Conservation (phyloP, 2,888 invertebrate species). For the Sarcophaga variegata region DNA sequence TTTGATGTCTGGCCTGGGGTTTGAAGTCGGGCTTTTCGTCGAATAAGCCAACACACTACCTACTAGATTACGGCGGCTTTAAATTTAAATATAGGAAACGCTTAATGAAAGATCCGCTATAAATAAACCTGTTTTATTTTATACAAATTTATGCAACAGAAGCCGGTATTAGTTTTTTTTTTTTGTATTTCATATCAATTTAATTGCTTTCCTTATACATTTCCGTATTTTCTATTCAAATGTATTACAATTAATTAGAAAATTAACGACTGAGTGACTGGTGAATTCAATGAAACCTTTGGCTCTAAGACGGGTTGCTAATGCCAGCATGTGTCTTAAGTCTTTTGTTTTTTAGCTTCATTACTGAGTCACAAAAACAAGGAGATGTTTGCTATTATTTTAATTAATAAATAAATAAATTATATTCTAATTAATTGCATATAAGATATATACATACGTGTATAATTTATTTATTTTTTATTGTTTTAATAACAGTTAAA, state of each 20-base stretch:
- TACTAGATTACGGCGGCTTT: too few relatives aligned
- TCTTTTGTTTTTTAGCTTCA: conserved; percentile 38
- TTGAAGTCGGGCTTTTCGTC: too few relatives aligned
- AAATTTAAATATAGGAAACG: too few relatives aligned
- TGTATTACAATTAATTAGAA: conserved; percentile 8
- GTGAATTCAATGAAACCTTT: not conserved
- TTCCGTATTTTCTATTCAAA: conserved; percentile 5
- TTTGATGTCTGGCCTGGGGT: too few relatives aligned
- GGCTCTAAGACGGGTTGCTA: not conserved
- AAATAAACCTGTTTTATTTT: not conserved
- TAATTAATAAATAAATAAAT: conserved; percentile 20
- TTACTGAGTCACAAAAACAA: not conserved
- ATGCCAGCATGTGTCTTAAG: conserved; percentile 49
- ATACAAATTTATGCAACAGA: not conserved
- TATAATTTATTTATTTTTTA: too few relatives aligned
- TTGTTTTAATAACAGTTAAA: not conserved
- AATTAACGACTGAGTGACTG: not conserved
- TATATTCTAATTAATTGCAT: conserved; percentile 5
- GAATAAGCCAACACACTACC: too few relatives aligned
- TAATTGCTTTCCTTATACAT: conserved; percentile 6
- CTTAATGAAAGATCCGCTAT: too few relatives aligned
- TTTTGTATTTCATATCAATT: conserved; percentile 8
- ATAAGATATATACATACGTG: too few relatives aligned
- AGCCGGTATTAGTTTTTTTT: not conserved
- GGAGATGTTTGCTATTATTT: not conserved